Base-by-base conservation (phyloP, 2,888 invertebrate species). In the Acronicta alni region DNA sequence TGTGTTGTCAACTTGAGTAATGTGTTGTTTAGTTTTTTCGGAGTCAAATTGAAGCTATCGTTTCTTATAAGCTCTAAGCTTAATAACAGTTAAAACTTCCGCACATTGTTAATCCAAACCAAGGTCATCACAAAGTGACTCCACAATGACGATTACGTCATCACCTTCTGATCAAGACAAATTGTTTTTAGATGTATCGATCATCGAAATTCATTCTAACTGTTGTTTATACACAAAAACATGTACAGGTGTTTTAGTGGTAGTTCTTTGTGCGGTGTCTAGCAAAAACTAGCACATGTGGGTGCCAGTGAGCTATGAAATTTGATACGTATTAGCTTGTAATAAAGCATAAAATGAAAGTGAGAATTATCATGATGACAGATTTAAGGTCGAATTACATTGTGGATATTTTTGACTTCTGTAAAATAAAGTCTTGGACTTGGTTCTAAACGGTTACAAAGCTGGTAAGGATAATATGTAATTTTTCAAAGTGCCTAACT, bases 61-160 rank as follows among this genome's bases (percentile, higher is more conserved):
- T 42, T 35, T 35, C 35, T 35, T 35, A n/a, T 35, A n/a, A 35
- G 14, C 35, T n/a, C 6, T n/a, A 35, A 35, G n/a, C 35, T 59
- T 39, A 48, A 45, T 60, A 54, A 68, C 41, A 57, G 43, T 43
- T 23, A 30, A 60, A 16, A 61, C 77, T 74, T 77, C 74, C 63
- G 67, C 38, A 56, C 59, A 67, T 62, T 77, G 63, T 61, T 51
- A 43, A 53, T 41, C 16, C 43, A 68, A 35, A 10, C 39, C 58
- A 61, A 75, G 78, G 76, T 63, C 79, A 72, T 35, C 45, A 9
- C 39, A 66, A 70, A 69, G 54, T 57, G 61, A 67, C 56, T 67
- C 15, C 14, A 67, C 56, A 44, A 52, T 49, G 49, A 62, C 17
- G 39, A 47, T 75, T 64, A 71, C 75, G 62, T 75, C 64, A 75